These are phyloP conservation scores for Beroe forskalii DNA, from an alignment of 37 sponge, comb jelly and placozoan species.

Conservation along the genomic window DNA sequence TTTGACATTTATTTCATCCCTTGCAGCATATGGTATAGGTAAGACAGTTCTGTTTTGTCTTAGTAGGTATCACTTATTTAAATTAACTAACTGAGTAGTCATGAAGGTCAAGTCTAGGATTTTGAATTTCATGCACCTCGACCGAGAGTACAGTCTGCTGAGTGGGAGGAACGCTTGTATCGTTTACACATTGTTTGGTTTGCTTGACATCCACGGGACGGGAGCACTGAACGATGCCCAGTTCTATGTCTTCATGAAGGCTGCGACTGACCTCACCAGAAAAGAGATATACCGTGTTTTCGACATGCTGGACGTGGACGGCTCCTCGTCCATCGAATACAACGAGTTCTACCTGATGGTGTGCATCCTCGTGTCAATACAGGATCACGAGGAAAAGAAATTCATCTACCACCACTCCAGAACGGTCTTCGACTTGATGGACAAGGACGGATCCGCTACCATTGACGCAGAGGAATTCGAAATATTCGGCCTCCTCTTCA, in stretches of 20 bases:
- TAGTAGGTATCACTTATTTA: too few species aligned
- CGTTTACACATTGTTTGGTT: constrained; percentile 73
- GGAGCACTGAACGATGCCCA: constrained; percentile 89
- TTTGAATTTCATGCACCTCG: constrained; percentile 75
- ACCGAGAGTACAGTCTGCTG: constrained; percentile 79
- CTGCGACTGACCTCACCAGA: constrained; percentile 78
- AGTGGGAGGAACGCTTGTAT: constrained; percentile 73
- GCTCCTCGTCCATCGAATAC: constrained; percentile 80
- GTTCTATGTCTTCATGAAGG: constrained; percentile 82
- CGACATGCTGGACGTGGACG: constrained; percentile 87
- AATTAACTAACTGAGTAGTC: too few species aligned
- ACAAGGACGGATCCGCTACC: constrained; percentile 80
- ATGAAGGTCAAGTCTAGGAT: constrained; percentile 74
- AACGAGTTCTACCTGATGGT: constrained; percentile 90
- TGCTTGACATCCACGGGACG: constrained; percentile 78
- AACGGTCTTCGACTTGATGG: constrained; percentile 89
- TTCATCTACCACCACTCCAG: constrained; percentile 87
- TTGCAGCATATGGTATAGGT: too few species aligned
- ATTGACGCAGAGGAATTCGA: constrained; percentile 85
- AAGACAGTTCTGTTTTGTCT: too few species aligned
- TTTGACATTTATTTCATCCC: too few species aligned
- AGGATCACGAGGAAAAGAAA: constrained; percentile 87
- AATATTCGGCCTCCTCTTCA: constrained; percentile 85
- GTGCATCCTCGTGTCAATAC: constrained; percentile 83
- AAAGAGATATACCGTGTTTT: constrained; percentile 78